phyloP scores from a whole-genome alignment of 1,140 invertebrate species.

The Arion vulgaris region DNA sequence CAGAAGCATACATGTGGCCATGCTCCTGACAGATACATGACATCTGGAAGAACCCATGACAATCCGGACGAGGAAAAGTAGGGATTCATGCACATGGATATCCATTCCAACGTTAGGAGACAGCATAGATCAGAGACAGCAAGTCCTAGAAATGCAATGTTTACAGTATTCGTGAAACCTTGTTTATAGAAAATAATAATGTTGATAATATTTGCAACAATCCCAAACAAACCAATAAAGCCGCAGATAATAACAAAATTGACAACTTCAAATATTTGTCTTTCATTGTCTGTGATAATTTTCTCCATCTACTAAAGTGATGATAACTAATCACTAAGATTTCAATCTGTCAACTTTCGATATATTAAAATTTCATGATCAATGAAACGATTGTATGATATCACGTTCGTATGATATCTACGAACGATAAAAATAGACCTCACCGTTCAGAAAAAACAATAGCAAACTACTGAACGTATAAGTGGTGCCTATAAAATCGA shows the following conservation, averaged over 20 bases:
- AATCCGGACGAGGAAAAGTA: background rate
- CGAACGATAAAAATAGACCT: too few species aligned
- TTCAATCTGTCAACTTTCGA: too few species aligned
- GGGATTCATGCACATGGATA: background rate
- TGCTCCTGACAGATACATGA: background rate
- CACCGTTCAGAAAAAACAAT: too few species aligned
- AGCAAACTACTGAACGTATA: too few species aligned
- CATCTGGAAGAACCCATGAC: background rate
- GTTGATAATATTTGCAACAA: background rate
- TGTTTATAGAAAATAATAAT: background rate
- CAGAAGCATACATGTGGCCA: slow-evolving; percentile 3
- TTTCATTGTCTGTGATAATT: background rate
- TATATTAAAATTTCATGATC: too few species aligned
- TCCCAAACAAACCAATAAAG: background rate
- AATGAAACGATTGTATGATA: too few species aligned
- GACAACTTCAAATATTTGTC: background rate
- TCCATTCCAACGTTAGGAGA: background rate
- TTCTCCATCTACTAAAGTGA: too few species aligned
- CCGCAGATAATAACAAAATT: background rate
- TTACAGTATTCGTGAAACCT: background rate
- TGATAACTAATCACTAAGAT: too few species aligned
- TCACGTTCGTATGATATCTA: too few species aligned
- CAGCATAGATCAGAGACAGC: background rate
- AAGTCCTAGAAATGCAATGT: background rate
- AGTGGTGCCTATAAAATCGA: too few species aligned